Evolutionary conservation across 2,888 invertebrate species (phyloP).

Genomic region (Ectobius pallidus): DNA sequence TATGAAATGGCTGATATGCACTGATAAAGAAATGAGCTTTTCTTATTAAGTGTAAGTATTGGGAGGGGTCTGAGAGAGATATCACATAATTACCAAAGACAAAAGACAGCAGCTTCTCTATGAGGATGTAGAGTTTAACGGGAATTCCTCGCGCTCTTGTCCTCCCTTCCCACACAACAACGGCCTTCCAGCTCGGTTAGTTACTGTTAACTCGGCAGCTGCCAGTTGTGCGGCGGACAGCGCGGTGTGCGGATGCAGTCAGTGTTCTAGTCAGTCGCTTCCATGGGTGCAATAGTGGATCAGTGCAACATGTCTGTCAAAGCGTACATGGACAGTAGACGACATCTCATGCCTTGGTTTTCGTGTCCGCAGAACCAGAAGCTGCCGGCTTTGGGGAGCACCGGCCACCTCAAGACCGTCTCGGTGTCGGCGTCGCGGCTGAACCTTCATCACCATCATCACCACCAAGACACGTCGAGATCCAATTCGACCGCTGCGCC

Average conservation of each 20-base stretch:
- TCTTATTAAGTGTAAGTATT: too few species aligned
- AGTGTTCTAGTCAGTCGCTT: not conserved
- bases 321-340: conserved; percentile 26
- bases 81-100: too few species aligned
- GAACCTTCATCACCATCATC: conserved; percentile 9
- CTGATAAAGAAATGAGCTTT: too few species aligned
- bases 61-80: too few species aligned
- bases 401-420: conserved; percentile 3
- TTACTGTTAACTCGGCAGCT: conserved; percentile 1
- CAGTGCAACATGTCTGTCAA: conserved; percentile 40
- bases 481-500: conserved; percentile 23
- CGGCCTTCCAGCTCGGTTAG: conserved; percentile 10
- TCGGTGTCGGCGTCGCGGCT: conserved; percentile 19
- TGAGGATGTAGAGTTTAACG: too few species aligned
- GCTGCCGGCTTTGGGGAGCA: conserved; percentile 34
- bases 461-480: conserved; percentile 16
- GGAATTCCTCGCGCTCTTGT: not conserved
- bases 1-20: too few species aligned
- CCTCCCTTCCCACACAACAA: not conserved
- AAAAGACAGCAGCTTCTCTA: too few species aligned
- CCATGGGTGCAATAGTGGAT: conserved; percentile 9
- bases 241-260: not conserved
- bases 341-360: conserved; percentile 15
- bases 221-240: too few species aligned
- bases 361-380: conserved; percentile 37